phyloP scores from a whole-genome alignment of 2,888 invertebrate genomes.

The Stenotaenia linearis region DNA sequence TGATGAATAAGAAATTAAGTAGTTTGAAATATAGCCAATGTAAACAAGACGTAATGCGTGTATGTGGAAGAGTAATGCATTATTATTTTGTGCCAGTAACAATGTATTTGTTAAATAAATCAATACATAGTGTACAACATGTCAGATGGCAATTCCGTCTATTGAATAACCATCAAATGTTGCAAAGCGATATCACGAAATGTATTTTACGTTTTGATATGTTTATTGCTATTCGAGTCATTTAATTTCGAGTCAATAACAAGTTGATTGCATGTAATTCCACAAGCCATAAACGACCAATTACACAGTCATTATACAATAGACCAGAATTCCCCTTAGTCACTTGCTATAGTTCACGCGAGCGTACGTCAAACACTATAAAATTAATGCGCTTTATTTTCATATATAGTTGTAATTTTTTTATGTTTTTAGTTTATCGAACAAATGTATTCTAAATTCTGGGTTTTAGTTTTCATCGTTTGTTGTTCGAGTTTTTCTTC shows the following conservation, averaged over 20 bases:
- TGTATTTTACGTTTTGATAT: slow-evolving; percentile 16
- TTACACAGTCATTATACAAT: slow-evolving; percentile 26
- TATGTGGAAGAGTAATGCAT: neutral
- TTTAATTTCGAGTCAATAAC: slow-evolving; percentile 24
- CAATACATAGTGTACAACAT: neutral
- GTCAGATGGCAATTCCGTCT: neutral
- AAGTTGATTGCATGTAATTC: slow-evolving; percentile 26
- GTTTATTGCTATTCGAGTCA: slow-evolving; percentile 21
- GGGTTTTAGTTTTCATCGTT: neutral
- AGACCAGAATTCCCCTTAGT: slow-evolving; percentile 20
- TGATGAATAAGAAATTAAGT: neutral
- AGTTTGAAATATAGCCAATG: neutral
- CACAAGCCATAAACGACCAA: slow-evolving; percentile 26
- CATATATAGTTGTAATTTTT: too few species aligned
- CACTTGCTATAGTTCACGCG: neutral
- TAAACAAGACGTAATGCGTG: neutral
- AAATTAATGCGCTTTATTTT: too few species aligned
- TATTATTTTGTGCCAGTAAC: neutral
- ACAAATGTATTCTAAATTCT: too few species aligned
- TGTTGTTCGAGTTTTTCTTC: neutral
- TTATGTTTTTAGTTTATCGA: too few species aligned
- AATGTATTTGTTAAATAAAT: neutral
- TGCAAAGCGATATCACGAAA: slow-evolving; percentile 6
- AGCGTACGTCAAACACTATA: neutral
- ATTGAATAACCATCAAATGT: slow-evolving; percentile 2